phyloP scores from a whole-genome alignment of 92 coral and sea anemone genomes.

The Paragorgia papillata region DNA sequence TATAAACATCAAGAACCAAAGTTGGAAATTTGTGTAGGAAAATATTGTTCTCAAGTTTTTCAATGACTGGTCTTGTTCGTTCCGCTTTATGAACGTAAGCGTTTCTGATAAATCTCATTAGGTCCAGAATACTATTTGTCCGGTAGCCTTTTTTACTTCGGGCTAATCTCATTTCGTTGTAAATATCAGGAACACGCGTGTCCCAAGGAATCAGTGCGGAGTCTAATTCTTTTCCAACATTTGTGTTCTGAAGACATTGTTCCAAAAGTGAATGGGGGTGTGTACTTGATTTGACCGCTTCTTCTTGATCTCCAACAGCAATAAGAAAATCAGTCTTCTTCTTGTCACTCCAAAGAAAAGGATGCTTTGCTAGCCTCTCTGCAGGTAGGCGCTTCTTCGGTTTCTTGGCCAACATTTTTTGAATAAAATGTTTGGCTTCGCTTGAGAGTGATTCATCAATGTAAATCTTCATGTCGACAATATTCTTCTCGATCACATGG shows the following conservation, averaged over 20 bases:
- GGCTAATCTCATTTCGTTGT: constrained; percentile 33
- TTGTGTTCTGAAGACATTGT: constrained; percentile 6
- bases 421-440: constrained; percentile 59
- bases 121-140: constrained; percentile 52
- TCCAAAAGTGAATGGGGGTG: background rate
- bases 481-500: constrained; percentile 48
- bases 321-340: constrained; percentile 47
- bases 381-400: constrained; percentile 51
- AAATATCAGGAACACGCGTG: constrained; percentile 17
- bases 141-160: constrained; percentile 23
- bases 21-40: constrained; percentile 47
- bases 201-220: constrained; percentile 4
- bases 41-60: constrained; percentile 30
- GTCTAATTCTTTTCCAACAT: constrained; percentile 36
- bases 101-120: constrained; percentile 66
- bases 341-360: constrained; percentile 64
- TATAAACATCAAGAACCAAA: constrained; percentile 51
- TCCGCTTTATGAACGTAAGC: constrained; percentile 44
- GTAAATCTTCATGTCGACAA: constrained; percentile 1
- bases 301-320: constrained; percentile 60
- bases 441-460: constrained; percentile 32
- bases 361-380: constrained; percentile 22
- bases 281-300: constrained; percentile 36
- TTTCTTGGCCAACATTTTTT: constrained; percentile 7
- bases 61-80: background rate